Percentiles rank a stretch among this genome's conserved stretches.
Conservation (phyloP, 2,797 vertebrate species). For the Acrocephalus scirpaceus region DNA sequence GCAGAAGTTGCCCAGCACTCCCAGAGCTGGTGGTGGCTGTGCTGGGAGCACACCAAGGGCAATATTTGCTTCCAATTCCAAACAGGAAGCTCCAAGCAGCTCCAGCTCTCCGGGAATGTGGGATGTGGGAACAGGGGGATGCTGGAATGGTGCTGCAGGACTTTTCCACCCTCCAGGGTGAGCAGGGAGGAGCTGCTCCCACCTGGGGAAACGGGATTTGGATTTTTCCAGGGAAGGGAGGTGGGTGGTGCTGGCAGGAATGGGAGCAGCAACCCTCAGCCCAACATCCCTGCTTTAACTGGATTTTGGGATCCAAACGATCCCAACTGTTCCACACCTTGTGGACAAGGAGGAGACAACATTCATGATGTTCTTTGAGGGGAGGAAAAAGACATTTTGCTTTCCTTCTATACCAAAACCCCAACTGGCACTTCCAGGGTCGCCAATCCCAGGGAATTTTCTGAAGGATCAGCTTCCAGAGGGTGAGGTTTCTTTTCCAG, state of each 20-base stretch:
- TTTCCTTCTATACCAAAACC: not conserved
- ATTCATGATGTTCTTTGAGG: not conserved
- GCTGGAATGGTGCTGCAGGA: not conserved
- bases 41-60: slow-evolving; percentile 13
- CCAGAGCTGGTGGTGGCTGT: not conserved
- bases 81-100: not conserved
- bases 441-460: not conserved
- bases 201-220: not conserved
- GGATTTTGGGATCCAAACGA: not conserved
- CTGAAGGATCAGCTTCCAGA: not conserved
- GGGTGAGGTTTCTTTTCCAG: not conserved
- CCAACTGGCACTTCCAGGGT: not conserved
- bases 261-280: not conserved
- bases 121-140: not conserved
- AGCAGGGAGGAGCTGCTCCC: not conserved
- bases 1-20: not conserved
- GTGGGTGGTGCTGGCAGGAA: not conserved
- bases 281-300: not conserved
- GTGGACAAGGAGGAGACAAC: not conserved
- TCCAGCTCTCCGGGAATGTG: not conserved
- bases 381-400: not conserved
- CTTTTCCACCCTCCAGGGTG: not conserved
- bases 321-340: not conserved
- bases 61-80: not conserved
- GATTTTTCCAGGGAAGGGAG: not conserved